Evolutionary conservation across 92 coral and sea anemone species (phyloP), one percentile per base, ranked within the genome.

Genomic region (Ricordea florida): DNA sequence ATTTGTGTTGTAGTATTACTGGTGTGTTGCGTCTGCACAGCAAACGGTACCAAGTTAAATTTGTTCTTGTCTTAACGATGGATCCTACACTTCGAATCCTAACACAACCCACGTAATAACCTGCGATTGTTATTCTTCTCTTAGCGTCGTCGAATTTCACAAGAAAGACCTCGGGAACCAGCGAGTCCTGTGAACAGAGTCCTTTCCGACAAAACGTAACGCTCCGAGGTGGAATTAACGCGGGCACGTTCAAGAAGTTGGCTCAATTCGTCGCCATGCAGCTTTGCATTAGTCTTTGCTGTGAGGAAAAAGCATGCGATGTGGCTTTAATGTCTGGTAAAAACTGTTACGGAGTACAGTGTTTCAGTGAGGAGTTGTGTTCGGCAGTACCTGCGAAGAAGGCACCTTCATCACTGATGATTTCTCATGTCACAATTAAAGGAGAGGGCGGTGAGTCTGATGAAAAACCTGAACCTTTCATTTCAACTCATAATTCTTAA

Each of bases 231-330:
- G 98, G 98, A 27, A 94, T 94, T 56, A 91, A 92, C 82, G 98
- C 98, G 5, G 98, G 98, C 13, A 75, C 87, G 24, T 94, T 94
- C 72, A 94, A 90, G 50, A 94, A 94, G 52, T 87, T 94, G 16
- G 98, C 98, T 0, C 97, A 94, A 66, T 94, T 68, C 43, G 98
- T 94, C 2, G 98, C 98, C n/a, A 94, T 94, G 98, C 97, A 92
- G 55, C 84, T 94, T 51, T 94, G 98, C 66, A 87, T 94, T 25
- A 92, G 92, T 37, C 80, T 94, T 57, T 94, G 98, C 37, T 94
- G 98, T 65, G 93, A 92, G n/a, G 93, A 94, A 74, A 92, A 94
- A 52, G 94, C 94, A 20, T 94, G 98, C 44, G 98, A 94, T 64
- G 98, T 94, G 5, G 98, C 98, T 0, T 58, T 94, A 29, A 75